Percentiles rank a stretch among this genome's conserved stretches.
These are phyloP conservation scores for Haliclona indistincta DNA, from an alignment of 37 sponge, comb jelly and placozoan species.

Conservation along the genomic window DNA sequence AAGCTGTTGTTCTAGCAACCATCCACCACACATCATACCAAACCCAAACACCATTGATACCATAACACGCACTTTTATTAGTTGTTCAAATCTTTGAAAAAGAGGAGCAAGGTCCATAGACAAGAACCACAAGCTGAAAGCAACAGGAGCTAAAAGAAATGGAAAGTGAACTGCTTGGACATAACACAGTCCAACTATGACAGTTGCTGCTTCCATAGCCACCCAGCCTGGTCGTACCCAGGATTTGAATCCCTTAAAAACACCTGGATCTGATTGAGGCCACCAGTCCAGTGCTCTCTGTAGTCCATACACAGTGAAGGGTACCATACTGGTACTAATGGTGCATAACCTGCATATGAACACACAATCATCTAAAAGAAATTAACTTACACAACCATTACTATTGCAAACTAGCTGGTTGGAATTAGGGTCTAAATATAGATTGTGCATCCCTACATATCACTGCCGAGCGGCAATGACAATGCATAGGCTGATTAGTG, in stretches of 20 bases:
- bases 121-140: constrained; percentile 51
- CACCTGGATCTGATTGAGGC: constrained; percentile 35
- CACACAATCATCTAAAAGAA: no score
- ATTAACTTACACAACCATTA: no score
- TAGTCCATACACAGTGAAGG: constrained; percentile 19
- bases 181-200: constrained; percentile 20
- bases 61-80: not conserved
- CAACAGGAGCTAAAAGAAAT: constrained; percentile 38
- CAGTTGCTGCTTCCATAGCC: constrained; percentile 40
- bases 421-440: no score
- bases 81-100: not conserved
- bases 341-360: constrained; percentile 19
- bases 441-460: no score
- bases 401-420: no score
- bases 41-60: constrained; percentile 39
- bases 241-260: constrained; percentile 36
- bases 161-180: constrained; percentile 21
- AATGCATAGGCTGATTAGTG: no score
- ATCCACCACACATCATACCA: constrained; percentile 12
- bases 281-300: constrained; percentile 12
- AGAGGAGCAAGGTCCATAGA: constrained; percentile 57
- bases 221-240: constrained; percentile 43
- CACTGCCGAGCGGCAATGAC: no score
- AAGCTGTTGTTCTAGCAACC: constrained; percentile 7
- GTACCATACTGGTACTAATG: constrained; percentile 21